Evolutionary conservation across 1,140 invertebrate genomes (phyloP).

Genomic region (Trialeurodes vaporariorum): DNA sequence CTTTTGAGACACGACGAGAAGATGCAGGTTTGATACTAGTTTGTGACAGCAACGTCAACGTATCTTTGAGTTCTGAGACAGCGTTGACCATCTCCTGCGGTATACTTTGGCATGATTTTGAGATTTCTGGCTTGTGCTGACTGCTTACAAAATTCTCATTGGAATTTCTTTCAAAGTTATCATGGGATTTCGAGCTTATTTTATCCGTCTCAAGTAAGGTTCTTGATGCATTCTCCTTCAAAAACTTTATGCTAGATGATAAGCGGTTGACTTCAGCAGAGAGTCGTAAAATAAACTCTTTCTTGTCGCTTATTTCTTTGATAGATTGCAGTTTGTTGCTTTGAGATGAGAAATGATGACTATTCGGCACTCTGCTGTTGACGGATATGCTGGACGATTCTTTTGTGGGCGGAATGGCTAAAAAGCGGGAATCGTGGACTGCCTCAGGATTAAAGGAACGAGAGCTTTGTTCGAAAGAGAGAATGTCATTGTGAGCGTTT

Average conservation of each 20-base stretch:
- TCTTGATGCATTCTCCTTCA: not conserved
- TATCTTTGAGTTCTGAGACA: not conserved
- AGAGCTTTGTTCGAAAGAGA: too few relatives aligned
- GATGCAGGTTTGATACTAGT: not conserved
- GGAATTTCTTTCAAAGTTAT: not conserved
- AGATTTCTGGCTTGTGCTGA: too few relatives aligned
- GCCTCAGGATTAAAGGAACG: too few relatives aligned
- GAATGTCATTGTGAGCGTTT: too few relatives aligned
- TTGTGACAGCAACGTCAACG: not conserved
- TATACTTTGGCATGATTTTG: not conserved
- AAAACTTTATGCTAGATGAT: not conserved
- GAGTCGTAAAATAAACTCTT: not conserved
- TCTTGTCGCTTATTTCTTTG: not conserved
- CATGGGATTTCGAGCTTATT: not conserved
- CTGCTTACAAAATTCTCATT: not conserved
- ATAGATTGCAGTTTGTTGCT: not conserved
- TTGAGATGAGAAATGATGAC: too few relatives aligned
- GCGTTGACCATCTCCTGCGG: not conserved
- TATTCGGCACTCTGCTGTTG: too few relatives aligned
- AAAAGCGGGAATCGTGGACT: too few relatives aligned
- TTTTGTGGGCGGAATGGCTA: too few relatives aligned
- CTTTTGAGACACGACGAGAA: too few relatives aligned
- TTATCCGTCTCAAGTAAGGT: not conserved
- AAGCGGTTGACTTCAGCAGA: not conserved
- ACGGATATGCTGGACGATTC: too few relatives aligned